Conservation (phyloP, 2,113 vertebrate species). For the Myodes glareolus region DNA sequence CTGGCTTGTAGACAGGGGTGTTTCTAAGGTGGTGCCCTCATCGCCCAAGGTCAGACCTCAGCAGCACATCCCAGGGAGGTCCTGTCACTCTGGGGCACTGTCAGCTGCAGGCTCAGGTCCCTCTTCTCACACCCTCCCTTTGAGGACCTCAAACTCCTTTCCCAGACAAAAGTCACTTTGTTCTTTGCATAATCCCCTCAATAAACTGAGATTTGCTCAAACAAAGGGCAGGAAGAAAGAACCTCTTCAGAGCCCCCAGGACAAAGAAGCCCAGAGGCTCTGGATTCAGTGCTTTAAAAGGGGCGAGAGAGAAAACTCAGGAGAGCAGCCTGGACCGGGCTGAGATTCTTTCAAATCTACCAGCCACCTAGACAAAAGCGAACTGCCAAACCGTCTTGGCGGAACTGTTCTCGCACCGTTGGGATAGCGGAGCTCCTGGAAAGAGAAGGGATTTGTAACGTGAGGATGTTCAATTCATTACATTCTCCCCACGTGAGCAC, state of each 20-base stretch:
- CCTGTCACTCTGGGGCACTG: background rate
- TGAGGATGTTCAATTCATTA: background rate
- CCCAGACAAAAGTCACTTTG: background rate
- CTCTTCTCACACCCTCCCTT: background rate
- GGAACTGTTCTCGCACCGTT: background rate
- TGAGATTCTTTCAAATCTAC: background rate
- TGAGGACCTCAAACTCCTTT: background rate
- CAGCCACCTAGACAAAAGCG: background rate
- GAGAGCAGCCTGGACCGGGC: background rate
- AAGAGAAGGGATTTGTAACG: background rate
- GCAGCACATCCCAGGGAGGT: background rate
- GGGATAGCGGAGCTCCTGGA: background rate
- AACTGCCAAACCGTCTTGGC: background rate
- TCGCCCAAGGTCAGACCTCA: background rate
- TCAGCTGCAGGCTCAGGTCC: background rate
- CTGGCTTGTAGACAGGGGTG: background rate
- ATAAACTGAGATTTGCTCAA: slow-evolving; percentile 30
- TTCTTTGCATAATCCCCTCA: slow-evolving; percentile 61
- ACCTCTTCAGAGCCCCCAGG: background rate
- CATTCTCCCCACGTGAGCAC: background rate
- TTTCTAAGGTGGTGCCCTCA: background rate
- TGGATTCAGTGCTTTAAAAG: background rate
- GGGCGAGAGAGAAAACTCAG: background rate
- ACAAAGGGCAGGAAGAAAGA: slow-evolving; percentile 58
- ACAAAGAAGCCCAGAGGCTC: background rate